Evolutionary conservation across 1,140 invertebrate species (phyloP).

Genomic region (Carcinoscorpius rotundicauda): DNA sequence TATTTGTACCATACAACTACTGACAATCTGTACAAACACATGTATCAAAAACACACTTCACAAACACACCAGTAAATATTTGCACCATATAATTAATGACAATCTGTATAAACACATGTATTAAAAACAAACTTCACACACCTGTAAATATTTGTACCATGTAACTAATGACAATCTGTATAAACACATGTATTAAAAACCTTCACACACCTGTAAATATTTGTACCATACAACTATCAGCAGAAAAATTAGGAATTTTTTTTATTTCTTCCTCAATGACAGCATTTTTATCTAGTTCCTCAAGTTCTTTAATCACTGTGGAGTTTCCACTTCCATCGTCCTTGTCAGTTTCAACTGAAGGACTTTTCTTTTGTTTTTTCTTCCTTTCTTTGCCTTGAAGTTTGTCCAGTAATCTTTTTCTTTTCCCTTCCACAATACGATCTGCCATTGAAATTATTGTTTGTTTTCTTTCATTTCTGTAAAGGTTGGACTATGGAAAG

Average conservation of each 20-base stretch:
- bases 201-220: conserved; percentile 29
- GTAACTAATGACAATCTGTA: no score
- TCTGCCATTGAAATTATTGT: conserved; percentile 43
- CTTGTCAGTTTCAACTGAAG: no score
- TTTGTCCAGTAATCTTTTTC: conserved; percentile 36
- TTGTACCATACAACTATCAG: conserved; percentile 30
- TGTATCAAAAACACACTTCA: no score
- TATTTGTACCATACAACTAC: no score
- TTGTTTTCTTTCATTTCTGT: conserved; percentile 44
- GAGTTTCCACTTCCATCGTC: not conserved
- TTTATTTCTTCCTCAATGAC: conserved; percentile 47
- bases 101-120: no score
- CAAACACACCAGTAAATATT: no score
- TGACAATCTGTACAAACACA: no score
- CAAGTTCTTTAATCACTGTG: conserved; percentile 24
- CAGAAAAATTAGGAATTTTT: conserved; percentile 34
- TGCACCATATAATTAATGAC: no score
- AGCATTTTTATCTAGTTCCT: conserved; percentile 37
- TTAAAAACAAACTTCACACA: conserved; percentile 11
- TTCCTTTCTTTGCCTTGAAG: not conserved
- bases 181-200: no score
- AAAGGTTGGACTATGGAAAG: conserved; percentile 29
- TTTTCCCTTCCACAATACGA: conserved; percentile 50
- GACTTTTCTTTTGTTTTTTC: not conserved
- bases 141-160: no score